Conservation (phyloP, 64 coral and sea anemone genomes). For the Exaiptasia diaphana region DNA sequence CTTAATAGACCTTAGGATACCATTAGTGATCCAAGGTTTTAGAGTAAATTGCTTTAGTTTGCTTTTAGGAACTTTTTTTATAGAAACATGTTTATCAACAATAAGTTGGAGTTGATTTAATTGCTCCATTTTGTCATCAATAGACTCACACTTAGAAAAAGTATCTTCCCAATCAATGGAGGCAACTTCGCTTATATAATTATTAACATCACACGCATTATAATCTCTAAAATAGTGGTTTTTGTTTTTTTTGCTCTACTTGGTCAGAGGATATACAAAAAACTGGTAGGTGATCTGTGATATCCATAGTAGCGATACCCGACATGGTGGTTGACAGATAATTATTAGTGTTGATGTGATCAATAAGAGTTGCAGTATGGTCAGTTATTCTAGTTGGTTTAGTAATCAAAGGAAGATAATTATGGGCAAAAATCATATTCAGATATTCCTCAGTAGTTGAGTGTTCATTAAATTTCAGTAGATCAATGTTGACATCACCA, state of each 20-base stretch:
- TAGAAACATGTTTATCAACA: conserved; percentile 28
- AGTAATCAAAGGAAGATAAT: conserved; percentile 52
- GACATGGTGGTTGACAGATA: background rate
- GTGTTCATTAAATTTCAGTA: background rate
- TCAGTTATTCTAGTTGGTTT: conserved; percentile 49
- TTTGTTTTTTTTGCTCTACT: background rate
- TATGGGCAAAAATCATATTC: conserved; percentile 51
- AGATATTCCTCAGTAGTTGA: conserved; percentile 28
- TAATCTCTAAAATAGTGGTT: conserved; percentile 56
- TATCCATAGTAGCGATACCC: conserved; percentile 38
- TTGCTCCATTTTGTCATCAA: conserved; percentile 17
- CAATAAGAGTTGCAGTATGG: conserved; percentile 44
- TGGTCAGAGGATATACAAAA: conserved; percentile 15
- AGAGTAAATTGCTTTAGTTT: conserved; percentile 23
- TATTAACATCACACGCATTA: background rate
- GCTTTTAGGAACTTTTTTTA: background rate
- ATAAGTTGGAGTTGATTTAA: conserved; percentile 1
- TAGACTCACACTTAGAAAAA: background rate
- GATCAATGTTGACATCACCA: conserved; percentile 32
- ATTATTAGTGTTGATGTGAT: background rate
- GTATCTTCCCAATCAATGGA: conserved; percentile 24
- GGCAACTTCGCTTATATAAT: conserved; percentile 17
- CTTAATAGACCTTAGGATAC: conserved; percentile 55
- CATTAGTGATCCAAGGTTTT: conserved; percentile 48
- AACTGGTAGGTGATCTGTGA: conserved; percentile 44